Conservation (phyloP, 2,113 vertebrate genomes). For the Nothocercus nigrocapillus region DNA sequence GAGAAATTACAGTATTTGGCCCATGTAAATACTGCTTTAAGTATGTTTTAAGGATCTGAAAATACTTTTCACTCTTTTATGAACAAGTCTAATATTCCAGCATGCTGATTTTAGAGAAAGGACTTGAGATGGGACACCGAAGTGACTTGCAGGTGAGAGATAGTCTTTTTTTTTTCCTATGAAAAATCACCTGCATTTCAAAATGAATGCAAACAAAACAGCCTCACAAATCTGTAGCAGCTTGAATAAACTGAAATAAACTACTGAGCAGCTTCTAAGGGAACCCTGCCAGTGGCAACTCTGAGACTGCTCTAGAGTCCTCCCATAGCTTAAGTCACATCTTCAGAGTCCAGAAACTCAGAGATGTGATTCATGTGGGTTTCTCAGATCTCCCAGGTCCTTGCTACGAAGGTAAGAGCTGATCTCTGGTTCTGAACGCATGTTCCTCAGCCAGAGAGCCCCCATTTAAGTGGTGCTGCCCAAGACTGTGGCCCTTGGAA, state of each 20-base stretch:
- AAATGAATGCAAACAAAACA: not conserved
- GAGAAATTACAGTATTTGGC: not conserved
- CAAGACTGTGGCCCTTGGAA: not conserved
- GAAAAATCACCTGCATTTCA: not conserved
- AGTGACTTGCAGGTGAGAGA: not conserved
- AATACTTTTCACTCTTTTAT: not conserved
- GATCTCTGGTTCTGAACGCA: not conserved
- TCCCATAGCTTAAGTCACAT: fast-evolving
- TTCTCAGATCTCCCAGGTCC: not conserved
- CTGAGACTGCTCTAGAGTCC: not conserved
- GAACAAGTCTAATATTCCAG: not conserved
- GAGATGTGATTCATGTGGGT: not conserved
- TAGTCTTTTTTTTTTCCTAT: not conserved
- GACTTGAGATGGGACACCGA: not conserved
- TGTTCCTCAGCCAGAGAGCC: not conserved
- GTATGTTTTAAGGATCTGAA: not conserved
- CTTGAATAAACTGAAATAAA: not conserved
- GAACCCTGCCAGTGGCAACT: not conserved
- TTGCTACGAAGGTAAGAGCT: not conserved
- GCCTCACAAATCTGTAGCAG: not conserved
- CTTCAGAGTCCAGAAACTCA: not conserved
- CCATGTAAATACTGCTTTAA: not conserved
- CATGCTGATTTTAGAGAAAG: not conserved
- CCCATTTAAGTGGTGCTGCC: not conserved
- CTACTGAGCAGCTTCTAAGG: not conserved